These are phyloP conservation scores for Paramuricea clavata DNA, from an alignment of 92 coral and sea anemone genomes.

Conservation along the genomic window DNA sequence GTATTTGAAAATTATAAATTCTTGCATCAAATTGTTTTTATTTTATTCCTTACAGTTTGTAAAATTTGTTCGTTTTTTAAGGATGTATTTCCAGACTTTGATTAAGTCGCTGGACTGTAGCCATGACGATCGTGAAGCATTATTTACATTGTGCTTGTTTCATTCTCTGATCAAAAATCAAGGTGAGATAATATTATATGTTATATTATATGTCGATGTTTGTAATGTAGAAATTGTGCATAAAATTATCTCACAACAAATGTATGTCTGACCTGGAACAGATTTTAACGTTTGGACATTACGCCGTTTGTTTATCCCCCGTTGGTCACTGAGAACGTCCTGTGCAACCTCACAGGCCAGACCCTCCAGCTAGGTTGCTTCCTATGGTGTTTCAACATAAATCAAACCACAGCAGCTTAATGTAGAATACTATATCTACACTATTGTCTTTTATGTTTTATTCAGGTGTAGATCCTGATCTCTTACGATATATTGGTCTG, in stretches of 20 bases:
- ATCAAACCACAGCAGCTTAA: too few relatives aligned
- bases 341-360: too few relatives aligned
- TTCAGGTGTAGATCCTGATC: conserved; percentile 87
- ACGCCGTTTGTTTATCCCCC: too few relatives aligned
- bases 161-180: conserved; percentile 84
- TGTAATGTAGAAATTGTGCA: neutral
- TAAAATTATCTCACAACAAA: too few relatives aligned
- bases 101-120: conserved; percentile 83
- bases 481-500: conserved; percentile 81
- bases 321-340: too few relatives aligned
- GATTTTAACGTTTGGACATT: too few relatives aligned
- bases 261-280: too few relatives aligned
- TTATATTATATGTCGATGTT: neutral
- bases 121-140: conserved; percentile 87
- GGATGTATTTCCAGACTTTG: conserved; percentile 83
- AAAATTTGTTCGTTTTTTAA: conserved; percentile 29
- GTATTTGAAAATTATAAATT: conserved; percentile 37
- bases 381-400: too few relatives aligned
- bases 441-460: neutral
- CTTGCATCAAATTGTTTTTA: neutral
- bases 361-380: too few relatives aligned
- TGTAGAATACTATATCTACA: neutral
- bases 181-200: conserved; percentile 50
- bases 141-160: conserved; percentile 84
- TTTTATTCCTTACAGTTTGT: neutral